These are phyloP conservation scores for Azorinus chamasolen DNA, from an alignment of 2,888 invertebrate species.

Conservation along the genomic window DNA sequence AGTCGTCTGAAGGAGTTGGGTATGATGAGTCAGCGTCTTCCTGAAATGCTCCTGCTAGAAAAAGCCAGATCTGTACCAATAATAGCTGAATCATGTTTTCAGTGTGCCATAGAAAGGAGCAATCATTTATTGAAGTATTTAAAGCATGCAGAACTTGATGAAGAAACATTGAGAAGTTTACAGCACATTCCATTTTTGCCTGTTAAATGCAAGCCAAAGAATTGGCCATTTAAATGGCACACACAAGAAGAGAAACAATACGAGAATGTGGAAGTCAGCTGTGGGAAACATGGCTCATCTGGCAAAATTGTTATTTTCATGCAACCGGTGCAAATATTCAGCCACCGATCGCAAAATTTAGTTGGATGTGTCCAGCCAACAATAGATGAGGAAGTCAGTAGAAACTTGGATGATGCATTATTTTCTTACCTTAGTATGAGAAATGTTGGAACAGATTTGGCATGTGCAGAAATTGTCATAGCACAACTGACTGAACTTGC, in stretches of 20 bases:
- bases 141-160: background rate
- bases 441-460: too few species aligned
- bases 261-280: too few species aligned
- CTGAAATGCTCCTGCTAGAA: conserved; percentile 10
- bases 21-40: conserved; percentile 11
- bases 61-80: conserved; percentile 8
- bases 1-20: conserved; percentile 15
- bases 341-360: too few species aligned
- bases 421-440: too few species aligned
- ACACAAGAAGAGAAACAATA: conserved; percentile 3
- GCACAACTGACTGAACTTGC: too few species aligned
- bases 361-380: too few species aligned
- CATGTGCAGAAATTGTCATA: too few species aligned
- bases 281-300: too few species aligned
- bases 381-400: too few species aligned
- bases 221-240: conserved; percentile 21
- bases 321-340: too few species aligned
- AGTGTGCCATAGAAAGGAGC: conserved; percentile 22
- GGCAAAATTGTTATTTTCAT: too few species aligned
- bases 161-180: background rate
- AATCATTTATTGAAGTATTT: conserved; percentile 19
- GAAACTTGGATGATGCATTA: too few species aligned
- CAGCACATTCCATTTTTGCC: conserved; percentile 10
- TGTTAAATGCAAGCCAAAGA: conserved; percentile 7
- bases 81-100: conserved; percentile 10